Evolutionary conservation across 2,113 vertebrate genomes (phyloP).

Genomic region (Laticauda colubrina): DNA sequence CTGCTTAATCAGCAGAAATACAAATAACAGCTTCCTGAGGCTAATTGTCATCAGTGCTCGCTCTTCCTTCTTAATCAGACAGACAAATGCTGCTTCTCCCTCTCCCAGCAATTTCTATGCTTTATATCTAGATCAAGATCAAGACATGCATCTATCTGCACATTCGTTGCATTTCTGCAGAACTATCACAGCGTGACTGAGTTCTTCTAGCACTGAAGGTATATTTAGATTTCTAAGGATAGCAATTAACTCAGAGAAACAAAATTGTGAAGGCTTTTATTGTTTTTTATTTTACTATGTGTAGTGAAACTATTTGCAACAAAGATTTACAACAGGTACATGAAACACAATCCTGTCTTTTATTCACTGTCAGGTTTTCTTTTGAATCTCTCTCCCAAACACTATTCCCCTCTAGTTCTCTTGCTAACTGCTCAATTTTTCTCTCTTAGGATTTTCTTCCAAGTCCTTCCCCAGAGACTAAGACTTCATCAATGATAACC

Average conservation of each 20-base stretch:
- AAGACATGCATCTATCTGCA: background rate
- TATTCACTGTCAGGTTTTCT: background rate
- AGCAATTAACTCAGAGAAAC: background rate
- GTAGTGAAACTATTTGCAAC: background rate
- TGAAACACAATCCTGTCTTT: background rate
- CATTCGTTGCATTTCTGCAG: background rate
- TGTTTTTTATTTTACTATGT: background rate
- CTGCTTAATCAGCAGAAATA: background rate
- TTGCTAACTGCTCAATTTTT: background rate
- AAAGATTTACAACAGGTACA: background rate
- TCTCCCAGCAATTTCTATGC: background rate
- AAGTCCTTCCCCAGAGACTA: background rate
- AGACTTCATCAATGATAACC: background rate
- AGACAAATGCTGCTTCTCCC: background rate
- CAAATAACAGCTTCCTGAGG: background rate
- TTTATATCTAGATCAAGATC: background rate
- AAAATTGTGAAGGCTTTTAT: background rate
- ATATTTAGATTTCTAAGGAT: background rate
- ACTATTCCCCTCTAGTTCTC: background rate
- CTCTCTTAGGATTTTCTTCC: background rate
- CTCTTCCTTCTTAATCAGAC: background rate
- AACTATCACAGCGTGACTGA: background rate
- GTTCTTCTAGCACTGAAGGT: background rate
- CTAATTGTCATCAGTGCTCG: background rate
- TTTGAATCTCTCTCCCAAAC: background rate